Base-by-base conservation (phyloP, 1,140 invertebrate species). In the Macrocentrus cingulum region DNA sequence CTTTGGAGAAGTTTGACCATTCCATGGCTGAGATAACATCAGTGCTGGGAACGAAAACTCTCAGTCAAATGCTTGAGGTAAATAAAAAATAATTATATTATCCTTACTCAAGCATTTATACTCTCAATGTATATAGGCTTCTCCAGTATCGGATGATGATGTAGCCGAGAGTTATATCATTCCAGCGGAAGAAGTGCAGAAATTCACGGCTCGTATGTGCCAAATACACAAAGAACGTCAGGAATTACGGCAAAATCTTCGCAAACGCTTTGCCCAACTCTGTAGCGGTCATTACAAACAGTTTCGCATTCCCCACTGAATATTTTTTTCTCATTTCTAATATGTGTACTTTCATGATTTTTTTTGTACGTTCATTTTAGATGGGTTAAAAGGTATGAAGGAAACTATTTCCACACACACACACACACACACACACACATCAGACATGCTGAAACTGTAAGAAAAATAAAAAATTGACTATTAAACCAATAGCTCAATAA, bases 131-230 rank as follows among this genome's bases (percentile, higher is more conserved):
- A 13, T 22, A 32, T 57, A 87, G 84, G 82, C 86, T 67, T 84
- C 81, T 11, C 72, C 80, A 75, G 84, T 86, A 66, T 90, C 89
- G 57, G 90, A 91, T 63, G 89, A 91, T 61, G 84, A 87, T 65
- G 84, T 85, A 60, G 82, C 76, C 44, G 79, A 84, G 65, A 87
- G 86, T 83, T 90, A 88, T 81, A 94, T n/a, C n/a, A n/a, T 95
- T 82, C 90, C 92, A 49, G 85, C 88, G 62, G 92, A 94, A 79
- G 92, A 94, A 75, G 88, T 95, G 41, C 79, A 87, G 75, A 84
- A 86, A 76, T 92, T 92, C 69, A 88, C 89, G 80, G 88, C 88
- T 29, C 86, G 87, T 64, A 85, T 88, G 72, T 79, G 76, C 62
- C 86, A 90, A 69, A 84, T 92, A 64, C 85, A 85, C 59, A 86